phyloP scores from a whole-genome alignment of 2,888 invertebrate species.

The Rhamnusium bicolor region DNA sequence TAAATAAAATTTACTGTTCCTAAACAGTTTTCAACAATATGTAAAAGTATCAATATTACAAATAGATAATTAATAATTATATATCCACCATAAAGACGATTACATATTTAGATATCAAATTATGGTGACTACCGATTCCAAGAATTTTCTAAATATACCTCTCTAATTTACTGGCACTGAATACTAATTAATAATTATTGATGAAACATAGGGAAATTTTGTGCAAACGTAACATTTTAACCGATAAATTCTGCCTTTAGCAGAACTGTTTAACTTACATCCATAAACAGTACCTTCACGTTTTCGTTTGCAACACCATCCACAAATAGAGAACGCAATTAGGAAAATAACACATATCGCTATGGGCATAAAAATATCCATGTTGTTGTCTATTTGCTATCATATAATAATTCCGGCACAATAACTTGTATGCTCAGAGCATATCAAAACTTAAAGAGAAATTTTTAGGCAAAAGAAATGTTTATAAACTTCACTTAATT shows the following conservation, averaged over 20 bases:
- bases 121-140: neutral
- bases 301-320: constrained; percentile 62
- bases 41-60: too few relatives aligned
- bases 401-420: neutral
- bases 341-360: constrained; percentile 58
- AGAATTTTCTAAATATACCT: neutral
- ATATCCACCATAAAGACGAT: too few relatives aligned
- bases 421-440: neutral
- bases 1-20: too few relatives aligned
- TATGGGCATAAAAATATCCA: constrained; percentile 60
- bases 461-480: neutral
- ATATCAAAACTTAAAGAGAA: neutral
- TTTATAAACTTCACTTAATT: neutral
- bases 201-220: neutral
- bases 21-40: too few relatives aligned
- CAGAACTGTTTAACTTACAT: constrained; percentile 52
- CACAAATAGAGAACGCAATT: constrained; percentile 60
- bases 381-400: constrained; percentile 23
- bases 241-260: neutral
- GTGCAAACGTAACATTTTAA: too few relatives aligned
- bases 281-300: constrained; percentile 62
- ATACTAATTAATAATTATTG: neutral
- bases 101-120: too few relatives aligned
- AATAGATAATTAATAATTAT: too few relatives aligned
- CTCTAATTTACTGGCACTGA: neutral